A percentile compares a stretch with the other conserved stretches of the same genome.
These are phyloP conservation scores for Alcedo quadribrachys DNA, from an alignment of 2,797 vertebrate genomes.

Conservation along the genomic window DNA sequence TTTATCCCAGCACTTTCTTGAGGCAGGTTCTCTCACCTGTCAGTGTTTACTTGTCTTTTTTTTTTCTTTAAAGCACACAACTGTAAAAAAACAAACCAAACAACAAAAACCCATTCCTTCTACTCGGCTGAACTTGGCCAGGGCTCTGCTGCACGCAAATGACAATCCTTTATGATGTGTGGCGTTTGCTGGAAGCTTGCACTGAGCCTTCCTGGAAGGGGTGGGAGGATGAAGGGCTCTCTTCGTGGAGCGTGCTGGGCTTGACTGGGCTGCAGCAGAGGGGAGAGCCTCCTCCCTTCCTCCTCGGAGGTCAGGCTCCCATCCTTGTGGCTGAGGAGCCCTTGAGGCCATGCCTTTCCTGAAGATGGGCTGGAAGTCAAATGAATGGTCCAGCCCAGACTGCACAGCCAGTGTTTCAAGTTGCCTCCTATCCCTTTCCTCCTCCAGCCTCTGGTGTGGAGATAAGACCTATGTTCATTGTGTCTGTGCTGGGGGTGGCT, in stretches of 20 bases:
- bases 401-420: rapidly evolving
- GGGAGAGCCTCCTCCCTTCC: constrained; percentile 3
- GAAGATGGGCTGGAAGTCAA: not conserved
- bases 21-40: not conserved
- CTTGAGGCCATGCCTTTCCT: not conserved
- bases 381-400: not conserved
- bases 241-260: not conserved
- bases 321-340: not conserved
- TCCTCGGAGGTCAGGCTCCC: not conserved
- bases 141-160: not conserved
- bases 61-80: not conserved
- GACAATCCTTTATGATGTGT: not conserved
- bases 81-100: not conserved
- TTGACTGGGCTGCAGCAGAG: not conserved
- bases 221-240: not conserved
- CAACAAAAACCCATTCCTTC: not conserved
- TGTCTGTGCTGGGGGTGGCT: not conserved
- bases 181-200: not conserved
- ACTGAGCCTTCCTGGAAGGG: not conserved
- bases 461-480: constrained; percentile 5
- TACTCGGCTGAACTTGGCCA: rapidly evolving
- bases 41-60: rapidly evolving
- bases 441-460: not conserved
- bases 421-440: not conserved
- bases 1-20: not conserved